phyloP scores from a whole-genome alignment of 2,797 vertebrate genomes.

The Dicrostonyx torquatus region DNA sequence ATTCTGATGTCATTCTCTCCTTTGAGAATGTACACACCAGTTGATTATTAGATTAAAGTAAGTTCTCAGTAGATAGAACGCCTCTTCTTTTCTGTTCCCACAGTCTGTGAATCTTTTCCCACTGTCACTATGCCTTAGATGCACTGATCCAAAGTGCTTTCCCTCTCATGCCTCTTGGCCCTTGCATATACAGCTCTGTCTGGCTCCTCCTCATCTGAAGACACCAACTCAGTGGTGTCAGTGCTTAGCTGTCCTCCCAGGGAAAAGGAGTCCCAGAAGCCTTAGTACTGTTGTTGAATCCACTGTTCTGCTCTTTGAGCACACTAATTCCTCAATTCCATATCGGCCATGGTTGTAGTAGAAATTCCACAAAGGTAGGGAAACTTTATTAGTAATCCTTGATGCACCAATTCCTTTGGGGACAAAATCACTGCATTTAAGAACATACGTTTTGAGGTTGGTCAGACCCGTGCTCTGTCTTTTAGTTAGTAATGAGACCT shows the following conservation, averaged over 20 bases:
- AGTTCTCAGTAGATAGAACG: not conserved
- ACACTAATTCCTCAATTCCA: not conserved
- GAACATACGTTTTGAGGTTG: not conserved
- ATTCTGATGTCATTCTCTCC: slow-evolving; percentile 42
- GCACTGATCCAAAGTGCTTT: not conserved
- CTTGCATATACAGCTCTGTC: not conserved
- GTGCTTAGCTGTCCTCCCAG: not conserved
- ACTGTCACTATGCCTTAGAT: not conserved
- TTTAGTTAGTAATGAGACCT: slow-evolving; percentile 15
- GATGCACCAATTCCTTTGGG: not conserved
- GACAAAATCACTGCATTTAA: not conserved
- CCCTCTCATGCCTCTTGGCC: not conserved
- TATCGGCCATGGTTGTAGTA: not conserved
- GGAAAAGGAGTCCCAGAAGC: not conserved
- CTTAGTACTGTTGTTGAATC: not conserved
- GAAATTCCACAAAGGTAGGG: not conserved
- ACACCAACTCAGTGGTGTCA: not conserved
- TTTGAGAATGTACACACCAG: not conserved
- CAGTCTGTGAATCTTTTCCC: not conserved
- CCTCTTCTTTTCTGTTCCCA: not conserved
- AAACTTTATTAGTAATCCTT: slow-evolving; percentile 3
- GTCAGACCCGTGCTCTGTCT: not conserved
- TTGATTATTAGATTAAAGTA: not conserved
- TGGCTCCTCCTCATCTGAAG: not conserved
- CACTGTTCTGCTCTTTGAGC: not conserved